Evolutionary conservation across 2,797 vertebrate genomes (phyloP), one percentile per base, ranked within the genome.

Genomic region (Acanthurus lineatus): DNA sequence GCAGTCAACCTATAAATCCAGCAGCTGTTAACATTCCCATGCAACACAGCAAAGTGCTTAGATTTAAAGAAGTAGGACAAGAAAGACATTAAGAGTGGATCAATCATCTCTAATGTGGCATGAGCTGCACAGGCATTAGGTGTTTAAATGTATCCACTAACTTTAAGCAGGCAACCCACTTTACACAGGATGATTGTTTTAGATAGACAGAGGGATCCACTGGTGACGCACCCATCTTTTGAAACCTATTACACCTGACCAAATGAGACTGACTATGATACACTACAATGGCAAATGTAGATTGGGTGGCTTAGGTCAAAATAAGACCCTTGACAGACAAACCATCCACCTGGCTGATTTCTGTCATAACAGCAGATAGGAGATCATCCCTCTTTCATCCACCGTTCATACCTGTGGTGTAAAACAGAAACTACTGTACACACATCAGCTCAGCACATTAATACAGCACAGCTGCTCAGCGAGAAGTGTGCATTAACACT

Each of bases 51-150:
- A 74, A 76, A 87, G 77, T 81, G 77, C 81, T 76, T 77, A 83
- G 80, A 69, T 71, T 76, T 75, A 58, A 76, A 73, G 74, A 74
- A 48, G 70, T 32, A 32, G 28, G 5, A 32, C 28, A 32, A 32
- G 28, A 32, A 32, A 32, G 81, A 69, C 76, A 73, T 83, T 68
- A 83, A 76, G 69, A 63, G 47, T 10, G 47, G 69, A 89, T 92
- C 82, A 79, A 88, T 93, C 85, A 82, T 79, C 69, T 79, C 22
- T 84, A 88, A 83, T 80, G 84, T 76, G 83, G 82, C 61, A 53
- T 6, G 9, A 51, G 77, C 81, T 75, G 73, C 79, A 57, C 45
- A 75, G 73, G 70, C 75, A 81, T 60, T 16, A 42, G 51, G 66
- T 32, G 69, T 73, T 62, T 78, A 85, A 88, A 87, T 66, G 83